Evolutionary conservation across 2,888 invertebrate genomes (phyloP).

Genomic region (Callyntrura guangdongensis): DNA sequence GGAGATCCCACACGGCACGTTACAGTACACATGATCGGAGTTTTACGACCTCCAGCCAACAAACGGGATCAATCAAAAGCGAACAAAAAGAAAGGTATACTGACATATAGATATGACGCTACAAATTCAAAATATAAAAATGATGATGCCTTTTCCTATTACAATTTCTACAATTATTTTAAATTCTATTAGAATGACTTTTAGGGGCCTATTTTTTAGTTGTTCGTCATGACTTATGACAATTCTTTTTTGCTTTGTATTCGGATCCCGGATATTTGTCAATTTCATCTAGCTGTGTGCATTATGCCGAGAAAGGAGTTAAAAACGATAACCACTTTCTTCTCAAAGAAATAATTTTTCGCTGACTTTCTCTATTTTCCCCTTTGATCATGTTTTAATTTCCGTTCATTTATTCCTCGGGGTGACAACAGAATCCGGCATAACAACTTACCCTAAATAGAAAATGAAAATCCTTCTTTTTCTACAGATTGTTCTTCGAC

Average conservation of each 20-base stretch:
- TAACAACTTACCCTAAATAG: no score
- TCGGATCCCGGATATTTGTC: no score
- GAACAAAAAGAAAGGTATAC: slow-evolving; percentile 84
- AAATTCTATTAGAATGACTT: no score
- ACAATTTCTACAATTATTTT: not conserved
- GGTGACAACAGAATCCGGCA: not conserved
- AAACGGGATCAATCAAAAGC: slow-evolving; percentile 82
- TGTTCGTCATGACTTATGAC: no score
- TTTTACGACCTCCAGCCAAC: slow-evolving; percentile 86
- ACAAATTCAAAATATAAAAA: not conserved
- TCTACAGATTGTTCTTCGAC: slow-evolving; percentile 83
- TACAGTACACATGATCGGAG: slow-evolving; percentile 90
- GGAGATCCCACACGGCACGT: slow-evolving; percentile 91
- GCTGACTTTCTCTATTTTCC: no score
- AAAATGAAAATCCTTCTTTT: not conserved
- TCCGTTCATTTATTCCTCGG: not conserved
- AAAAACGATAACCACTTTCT: not conserved
- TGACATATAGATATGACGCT: no score
- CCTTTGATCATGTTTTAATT: not conserved
- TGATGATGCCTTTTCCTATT: not conserved
- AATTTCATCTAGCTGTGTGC: no score
- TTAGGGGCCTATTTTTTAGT: no score
- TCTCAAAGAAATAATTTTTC: not conserved
- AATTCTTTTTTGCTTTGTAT: no score
- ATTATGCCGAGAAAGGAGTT: no score